phyloP scores from a whole-genome alignment of 92 coral and sea anemone genomes.

The Phenganax stokvisi region DNA sequence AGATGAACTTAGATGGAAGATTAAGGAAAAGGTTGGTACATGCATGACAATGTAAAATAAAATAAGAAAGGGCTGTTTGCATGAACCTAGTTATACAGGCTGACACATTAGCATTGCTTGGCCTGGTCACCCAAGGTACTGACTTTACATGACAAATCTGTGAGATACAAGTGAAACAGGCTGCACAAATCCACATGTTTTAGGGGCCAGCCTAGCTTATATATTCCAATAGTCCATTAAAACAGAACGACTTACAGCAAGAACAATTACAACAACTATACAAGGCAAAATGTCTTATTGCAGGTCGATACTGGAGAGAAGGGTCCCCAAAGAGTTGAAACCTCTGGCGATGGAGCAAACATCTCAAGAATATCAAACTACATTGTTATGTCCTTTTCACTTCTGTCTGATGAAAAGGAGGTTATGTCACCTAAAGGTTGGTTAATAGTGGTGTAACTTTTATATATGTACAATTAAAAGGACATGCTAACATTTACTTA shows the following conservation, averaged over 20 bases:
- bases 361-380: conserved; percentile 41
- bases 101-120: neutral
- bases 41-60: neutral
- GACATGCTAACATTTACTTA: neutral
- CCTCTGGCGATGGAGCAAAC: conserved; percentile 43
- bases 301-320: conserved; percentile 1
- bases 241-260: too few relatives aligned
- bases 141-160: too few relatives aligned
- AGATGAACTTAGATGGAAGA: conserved; percentile 16
- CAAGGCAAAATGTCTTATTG: neutral
- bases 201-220: too few relatives aligned
- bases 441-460: neutral
- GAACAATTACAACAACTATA: neutral
- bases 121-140: neutral
- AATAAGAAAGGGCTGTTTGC: neutral
- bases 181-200: too few relatives aligned
- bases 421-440: conserved; percentile 40
- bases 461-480: neutral
- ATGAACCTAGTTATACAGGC: neutral
- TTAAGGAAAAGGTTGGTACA: conserved; percentile 21
- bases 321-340: conserved; percentile 10
- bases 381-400: conserved; percentile 42
- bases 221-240: too few relatives aligned
- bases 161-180: too few relatives aligned
- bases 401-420: conserved; percentile 38